These are phyloP conservation scores for Hystrix brachyura DNA, from an alignment of 2,113 vertebrate species.

Conservation along the genomic window DNA sequence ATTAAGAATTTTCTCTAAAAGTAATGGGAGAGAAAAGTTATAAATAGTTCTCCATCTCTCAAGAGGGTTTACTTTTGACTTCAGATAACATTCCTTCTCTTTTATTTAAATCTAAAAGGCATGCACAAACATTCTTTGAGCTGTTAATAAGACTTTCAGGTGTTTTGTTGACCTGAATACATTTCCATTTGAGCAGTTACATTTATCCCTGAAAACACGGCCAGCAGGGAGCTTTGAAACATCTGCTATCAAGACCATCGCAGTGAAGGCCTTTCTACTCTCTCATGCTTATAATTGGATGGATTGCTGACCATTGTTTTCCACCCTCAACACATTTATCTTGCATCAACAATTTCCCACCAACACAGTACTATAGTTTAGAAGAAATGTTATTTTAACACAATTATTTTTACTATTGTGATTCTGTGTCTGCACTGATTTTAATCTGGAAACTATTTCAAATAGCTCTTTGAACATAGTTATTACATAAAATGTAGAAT, in stretches of 20 bases:
- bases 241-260: constrained; percentile 52
- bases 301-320: not conserved
- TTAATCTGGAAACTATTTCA: constrained; percentile 42
- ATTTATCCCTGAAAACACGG: constrained; percentile 52
- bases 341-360: constrained; percentile 4
- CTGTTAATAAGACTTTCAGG: constrained; percentile 45
- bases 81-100: not conserved
- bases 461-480: constrained; percentile 21
- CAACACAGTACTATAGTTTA: constrained; percentile 21
- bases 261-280: constrained; percentile 38
- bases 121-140: not conserved
- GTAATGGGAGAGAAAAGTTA: not conserved
- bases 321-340: not conserved
- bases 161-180: constrained; percentile 55
- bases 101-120: constrained; percentile 60
- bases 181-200: constrained; percentile 46
- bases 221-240: constrained; percentile 57
- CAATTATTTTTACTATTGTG: constrained; percentile 60
- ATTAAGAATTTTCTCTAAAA: not conserved
- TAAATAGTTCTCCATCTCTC: not conserved
- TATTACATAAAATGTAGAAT: constrained; percentile 41
- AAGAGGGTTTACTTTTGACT: not conserved
- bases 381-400: constrained; percentile 44
- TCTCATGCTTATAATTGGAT: constrained; percentile 13
- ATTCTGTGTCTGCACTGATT: not conserved